Base-by-base conservation (phyloP, 2,888 invertebrate genomes). In the Notodonta ziczac region DNA sequence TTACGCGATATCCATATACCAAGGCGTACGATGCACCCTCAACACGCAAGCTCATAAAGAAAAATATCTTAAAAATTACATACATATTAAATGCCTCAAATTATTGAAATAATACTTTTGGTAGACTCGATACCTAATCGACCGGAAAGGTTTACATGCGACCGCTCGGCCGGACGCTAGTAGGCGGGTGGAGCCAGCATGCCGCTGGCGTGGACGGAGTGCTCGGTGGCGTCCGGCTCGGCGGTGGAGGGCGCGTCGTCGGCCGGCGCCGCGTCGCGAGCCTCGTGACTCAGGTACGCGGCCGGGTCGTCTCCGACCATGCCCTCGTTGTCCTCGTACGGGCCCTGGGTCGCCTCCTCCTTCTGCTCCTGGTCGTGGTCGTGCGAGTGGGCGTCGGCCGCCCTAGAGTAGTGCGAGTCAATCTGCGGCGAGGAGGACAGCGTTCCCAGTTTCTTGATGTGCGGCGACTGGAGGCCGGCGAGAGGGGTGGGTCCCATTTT, bases 151-250 rank as follows among this genome's bases (percentile, higher is more conserved):
- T 76, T 76, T 78, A 60, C 64, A 59, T 61, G 65, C 65, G 71
- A 64, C 78, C 80, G 80, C 76, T 80, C 80, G 83, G 83, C 75
- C 86, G 83, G 84, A 81, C 82, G 81, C 87, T 93, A 94, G 78
- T 93, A 91, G 81, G 89, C 87, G 83, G 94, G 94, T 59, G 94
- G 93, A 51, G 93, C 94, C 87, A 94, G 90, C 91, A 94, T 94
- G 79, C 93, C 93, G 86, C 94, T 93, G 85, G 91, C 92, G 84
- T 93, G 93, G 91, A 94, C 91, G 85, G 89, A 91, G 66, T 90
- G 94, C 81, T 94, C 94, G 72, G 94, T 94, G 80, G 94, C 94
- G 80, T 95, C 95, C 80, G 95, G 95, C 90, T 95, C 94, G 82
- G 94, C 93, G 72, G 95, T 95, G 71, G 95, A 94, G 60, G 91